Conservation (phyloP, 1,140 invertebrate species). For the Drosophila triauraria region DNA sequence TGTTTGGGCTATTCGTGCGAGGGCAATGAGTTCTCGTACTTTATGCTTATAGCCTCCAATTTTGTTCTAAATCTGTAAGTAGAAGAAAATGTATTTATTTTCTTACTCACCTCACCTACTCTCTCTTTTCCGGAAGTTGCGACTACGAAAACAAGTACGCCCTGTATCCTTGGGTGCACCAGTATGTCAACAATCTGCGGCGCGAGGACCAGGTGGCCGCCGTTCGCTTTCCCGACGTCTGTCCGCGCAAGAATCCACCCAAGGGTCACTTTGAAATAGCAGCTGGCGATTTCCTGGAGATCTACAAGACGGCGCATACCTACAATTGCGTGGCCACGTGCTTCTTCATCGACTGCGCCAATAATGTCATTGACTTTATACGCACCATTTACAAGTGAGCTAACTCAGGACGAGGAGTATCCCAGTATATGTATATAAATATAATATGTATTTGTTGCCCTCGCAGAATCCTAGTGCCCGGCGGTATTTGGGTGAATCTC, state of each 20-base stretch:
- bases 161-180: conserved; percentile 96
- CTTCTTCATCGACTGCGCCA: conserved; percentile 99
- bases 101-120: not conserved
- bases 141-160: conserved; percentile 80
- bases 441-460: not conserved
- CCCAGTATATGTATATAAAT: not conserved
- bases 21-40: conserved; percentile 98
- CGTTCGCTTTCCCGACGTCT: conserved; percentile 95
- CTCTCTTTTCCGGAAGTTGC: conserved; percentile 43
- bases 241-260: conserved; percentile 89
- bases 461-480: conserved; percentile 92
- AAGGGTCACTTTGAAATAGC: conserved; percentile 94
- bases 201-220: conserved; percentile 92
- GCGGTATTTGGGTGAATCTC: conserved; percentile 95
- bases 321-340: conserved; percentile 98
- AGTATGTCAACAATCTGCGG: conserved; percentile 95
- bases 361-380: conserved; percentile 97
- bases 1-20: conserved; percentile 95
- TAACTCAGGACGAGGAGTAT: not conserved
- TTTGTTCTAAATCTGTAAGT: conserved; percentile 96
- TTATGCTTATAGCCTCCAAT: conserved; percentile 98
- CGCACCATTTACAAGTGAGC: conserved; percentile 93
- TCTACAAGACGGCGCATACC: conserved; percentile 90
- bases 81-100: too few relatives aligned
- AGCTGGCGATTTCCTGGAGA: conserved; percentile 96